Evolutionary conservation across 2,888 invertebrate species (phyloP).

Genomic region (Zaprionus lineosus): DNA sequence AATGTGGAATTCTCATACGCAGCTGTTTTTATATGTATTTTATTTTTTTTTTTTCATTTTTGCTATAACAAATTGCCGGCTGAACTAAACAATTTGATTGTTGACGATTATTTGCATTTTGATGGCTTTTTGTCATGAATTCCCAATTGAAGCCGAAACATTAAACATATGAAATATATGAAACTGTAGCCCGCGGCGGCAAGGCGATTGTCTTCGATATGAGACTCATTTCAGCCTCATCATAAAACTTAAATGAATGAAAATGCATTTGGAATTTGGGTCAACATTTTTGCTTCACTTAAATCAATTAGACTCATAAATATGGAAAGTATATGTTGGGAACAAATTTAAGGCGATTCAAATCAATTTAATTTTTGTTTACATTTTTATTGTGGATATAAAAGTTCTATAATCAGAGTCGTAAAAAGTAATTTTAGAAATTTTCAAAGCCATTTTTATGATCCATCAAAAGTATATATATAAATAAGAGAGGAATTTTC

Average conservation of each 20-base stretch:
- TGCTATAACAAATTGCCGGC: constrained; percentile 59
- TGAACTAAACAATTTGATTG: no score
- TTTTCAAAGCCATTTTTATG: neutral
- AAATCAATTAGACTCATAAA: constrained; percentile 63
- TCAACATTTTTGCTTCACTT: constrained; percentile 48
- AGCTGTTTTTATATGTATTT: constrained; percentile 65
- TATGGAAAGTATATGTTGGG: constrained; percentile 6
- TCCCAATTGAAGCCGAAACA: constrained; percentile 23
- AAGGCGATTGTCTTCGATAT: constrained; percentile 4
- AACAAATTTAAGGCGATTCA: constrained; percentile 1
- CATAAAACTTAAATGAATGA: constrained; percentile 29
- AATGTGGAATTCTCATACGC: constrained; percentile 57
- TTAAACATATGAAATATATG: constrained; percentile 8
- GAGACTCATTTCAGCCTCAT: neutral
- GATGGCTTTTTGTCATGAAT: constrained; percentile 63
- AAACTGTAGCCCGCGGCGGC: constrained; percentile 3
- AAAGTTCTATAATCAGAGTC: constrained; percentile 4
- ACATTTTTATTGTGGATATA: constrained; percentile 6
- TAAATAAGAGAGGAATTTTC: neutral
- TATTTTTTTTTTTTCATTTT: no score
- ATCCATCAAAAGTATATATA: neutral
- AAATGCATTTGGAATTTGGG: constrained; percentile 65
- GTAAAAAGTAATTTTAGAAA: constrained; percentile 15
- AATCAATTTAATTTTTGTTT: constrained; percentile 16
- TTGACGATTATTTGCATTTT: constrained; percentile 55